Percentiles rank a stretch among this genome's conserved stretches.
Evolutionary conservation across 2,113 vertebrate species (phyloP).

Genomic region (Melanerpes formicivorus): DNA sequence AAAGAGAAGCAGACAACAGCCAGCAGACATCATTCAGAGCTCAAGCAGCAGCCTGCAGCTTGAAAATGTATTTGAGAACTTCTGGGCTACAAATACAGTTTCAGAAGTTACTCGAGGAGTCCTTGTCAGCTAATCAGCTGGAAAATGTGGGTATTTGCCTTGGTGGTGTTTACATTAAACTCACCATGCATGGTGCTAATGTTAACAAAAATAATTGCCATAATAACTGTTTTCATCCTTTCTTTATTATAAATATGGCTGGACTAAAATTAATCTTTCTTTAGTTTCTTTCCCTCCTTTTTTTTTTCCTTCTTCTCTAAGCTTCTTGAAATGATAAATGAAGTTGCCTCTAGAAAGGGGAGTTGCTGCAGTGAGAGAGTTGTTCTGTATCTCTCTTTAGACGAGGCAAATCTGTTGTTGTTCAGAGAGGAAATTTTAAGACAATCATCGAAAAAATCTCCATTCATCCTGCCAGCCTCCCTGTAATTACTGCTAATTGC

Average conservation of each 20-base stretch:
- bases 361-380: not conserved
- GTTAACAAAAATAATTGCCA: not conserved
- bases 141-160: not conserved
- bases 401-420: not conserved
- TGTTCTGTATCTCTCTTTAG: not conserved
- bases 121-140: not conserved
- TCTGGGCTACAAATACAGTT: not conserved
- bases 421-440: constrained; percentile 19
- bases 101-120: not conserved
- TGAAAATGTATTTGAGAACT: not conserved
- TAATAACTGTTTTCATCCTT: not conserved
- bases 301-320: not conserved
- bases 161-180: not conserved
- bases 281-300: not conserved
- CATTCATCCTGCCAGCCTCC: not conserved
- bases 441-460: not conserved
- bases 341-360: not conserved
- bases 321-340: not conserved
- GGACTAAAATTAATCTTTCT: not conserved
- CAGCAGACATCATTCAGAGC: not conserved
- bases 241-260: not conserved
- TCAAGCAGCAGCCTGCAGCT: not conserved
- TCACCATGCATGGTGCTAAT: not conserved
- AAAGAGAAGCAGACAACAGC: not conserved
- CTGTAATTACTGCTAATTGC: constrained; percentile 45